Conservation (phyloP, 2,113 vertebrate genomes). For the Clarias macrocephalus region DNA sequence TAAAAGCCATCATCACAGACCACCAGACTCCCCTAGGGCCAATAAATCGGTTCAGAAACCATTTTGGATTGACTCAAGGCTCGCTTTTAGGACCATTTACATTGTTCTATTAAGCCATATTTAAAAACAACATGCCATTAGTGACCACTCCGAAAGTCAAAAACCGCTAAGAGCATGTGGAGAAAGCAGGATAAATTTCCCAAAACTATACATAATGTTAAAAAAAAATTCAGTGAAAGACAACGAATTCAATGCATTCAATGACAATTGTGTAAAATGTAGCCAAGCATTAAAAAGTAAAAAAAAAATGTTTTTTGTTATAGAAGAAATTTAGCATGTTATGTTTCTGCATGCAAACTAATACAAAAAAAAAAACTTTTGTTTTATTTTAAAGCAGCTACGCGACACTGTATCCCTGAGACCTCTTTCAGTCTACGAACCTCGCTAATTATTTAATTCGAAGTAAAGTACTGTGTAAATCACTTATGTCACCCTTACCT, state of each 20-base stretch:
- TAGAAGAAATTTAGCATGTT: not conserved
- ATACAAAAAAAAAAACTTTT: not conserved
- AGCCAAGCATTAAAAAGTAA: not conserved
- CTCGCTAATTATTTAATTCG: not conserved
- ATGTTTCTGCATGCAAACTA: not conserved
- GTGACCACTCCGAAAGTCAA: not conserved
- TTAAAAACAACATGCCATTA: conserved; percentile 1
- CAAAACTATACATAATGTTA: not conserved
- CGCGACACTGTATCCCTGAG: no score
- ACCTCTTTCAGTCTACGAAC: no score
- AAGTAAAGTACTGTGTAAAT: not conserved
- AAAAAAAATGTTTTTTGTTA: no score
- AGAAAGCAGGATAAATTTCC: not conserved
- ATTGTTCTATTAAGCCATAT: not conserved
- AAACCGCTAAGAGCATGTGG: not conserved
- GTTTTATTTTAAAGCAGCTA: not conserved
- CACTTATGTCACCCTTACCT: not conserved
- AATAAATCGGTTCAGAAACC: not conserved
- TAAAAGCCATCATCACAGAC: not conserved
- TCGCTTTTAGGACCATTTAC: not conserved
- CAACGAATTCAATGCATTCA: no score
- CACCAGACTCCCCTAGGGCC: not conserved
- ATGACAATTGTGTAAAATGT: not conserved
- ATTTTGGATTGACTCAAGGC: not conserved
- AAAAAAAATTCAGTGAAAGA: no score